Conservation (phyloP, 2,797 vertebrate genomes). For the Atherinosoma microstoma region DNA sequence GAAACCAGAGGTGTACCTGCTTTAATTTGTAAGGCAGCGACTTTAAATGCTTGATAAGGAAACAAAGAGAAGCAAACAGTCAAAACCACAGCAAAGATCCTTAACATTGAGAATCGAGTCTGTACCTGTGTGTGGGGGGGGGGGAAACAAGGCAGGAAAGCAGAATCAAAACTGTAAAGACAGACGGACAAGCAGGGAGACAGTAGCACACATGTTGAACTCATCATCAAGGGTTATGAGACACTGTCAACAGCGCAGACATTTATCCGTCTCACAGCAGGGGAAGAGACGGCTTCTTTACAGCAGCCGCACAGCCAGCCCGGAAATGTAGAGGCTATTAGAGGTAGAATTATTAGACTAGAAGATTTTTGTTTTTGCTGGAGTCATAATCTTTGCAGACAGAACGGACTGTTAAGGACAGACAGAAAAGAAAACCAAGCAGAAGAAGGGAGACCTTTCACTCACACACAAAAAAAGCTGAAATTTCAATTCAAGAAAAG, state of each 20-base stretch:
- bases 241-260: constrained; percentile 43
- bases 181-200: constrained; percentile 30
- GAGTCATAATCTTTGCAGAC: constrained; percentile 58
- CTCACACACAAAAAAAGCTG: constrained; percentile 52
- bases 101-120: constrained; percentile 7
- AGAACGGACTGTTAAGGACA: constrained; percentile 41
- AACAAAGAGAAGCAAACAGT: constrained; percentile 72
- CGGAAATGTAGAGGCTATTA: constrained; percentile 52
- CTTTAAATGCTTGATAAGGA: constrained; percentile 84
- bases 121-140: constrained; percentile 43
- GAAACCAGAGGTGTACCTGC: constrained; percentile 87
- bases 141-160: background rate
- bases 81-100: constrained; percentile 50
- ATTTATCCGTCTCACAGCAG: constrained; percentile 56
- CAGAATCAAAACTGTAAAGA: constrained; percentile 28
- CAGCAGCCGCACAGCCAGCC: constrained; percentile 19
- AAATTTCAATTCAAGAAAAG: constrained; percentile 70
- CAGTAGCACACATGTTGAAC: constrained; percentile 49
- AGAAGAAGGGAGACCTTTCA: constrained; percentile 52
- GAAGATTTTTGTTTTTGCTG: constrained; percentile 56
- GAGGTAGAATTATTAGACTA: constrained; percentile 59
- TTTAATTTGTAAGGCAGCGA: constrained; percentile 88
- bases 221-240: constrained; percentile 29
- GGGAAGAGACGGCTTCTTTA: constrained; percentile 41
- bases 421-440: constrained; percentile 24